phyloP scores from a whole-genome alignment of 2,113 vertebrate species.

The Oreocharis arfaki region DNA sequence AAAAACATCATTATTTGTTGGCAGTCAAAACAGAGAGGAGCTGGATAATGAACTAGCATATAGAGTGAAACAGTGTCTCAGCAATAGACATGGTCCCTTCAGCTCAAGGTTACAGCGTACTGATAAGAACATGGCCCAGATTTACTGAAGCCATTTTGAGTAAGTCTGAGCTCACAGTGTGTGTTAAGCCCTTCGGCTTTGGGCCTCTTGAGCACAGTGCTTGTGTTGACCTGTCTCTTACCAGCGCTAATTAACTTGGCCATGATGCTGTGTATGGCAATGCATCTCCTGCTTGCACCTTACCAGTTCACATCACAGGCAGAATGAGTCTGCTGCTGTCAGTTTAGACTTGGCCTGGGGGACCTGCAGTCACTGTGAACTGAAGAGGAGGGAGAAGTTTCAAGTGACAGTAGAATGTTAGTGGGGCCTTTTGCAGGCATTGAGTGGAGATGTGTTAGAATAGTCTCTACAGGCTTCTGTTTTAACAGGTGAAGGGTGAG shows the following conservation, averaged over 20 bases:
- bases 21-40: slow-evolving; percentile 55
- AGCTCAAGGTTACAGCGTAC: background rate
- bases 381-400: background rate
- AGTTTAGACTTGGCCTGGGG: background rate
- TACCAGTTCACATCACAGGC: background rate
- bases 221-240: background rate
- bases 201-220: background rate
- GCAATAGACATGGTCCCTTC: slow-evolving; percentile 20
- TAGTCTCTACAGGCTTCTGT: background rate
- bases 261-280: background rate
- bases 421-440: background rate
- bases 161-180: background rate
- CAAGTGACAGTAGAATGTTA: background rate
- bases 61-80: slow-evolving; percentile 32
- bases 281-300: background rate
- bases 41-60: slow-evolving; percentile 53
- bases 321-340: background rate
- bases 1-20: slow-evolving; percentile 65
- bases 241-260: background rate
- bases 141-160: background rate
- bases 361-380: background rate
- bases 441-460: background rate
- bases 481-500: background rate
- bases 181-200: background rate
- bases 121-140: background rate